These are phyloP conservation scores for Oikopleura vanhoeffeni DNA, from an alignment of 23 tunicate species.

Conservation along the genomic window DNA sequence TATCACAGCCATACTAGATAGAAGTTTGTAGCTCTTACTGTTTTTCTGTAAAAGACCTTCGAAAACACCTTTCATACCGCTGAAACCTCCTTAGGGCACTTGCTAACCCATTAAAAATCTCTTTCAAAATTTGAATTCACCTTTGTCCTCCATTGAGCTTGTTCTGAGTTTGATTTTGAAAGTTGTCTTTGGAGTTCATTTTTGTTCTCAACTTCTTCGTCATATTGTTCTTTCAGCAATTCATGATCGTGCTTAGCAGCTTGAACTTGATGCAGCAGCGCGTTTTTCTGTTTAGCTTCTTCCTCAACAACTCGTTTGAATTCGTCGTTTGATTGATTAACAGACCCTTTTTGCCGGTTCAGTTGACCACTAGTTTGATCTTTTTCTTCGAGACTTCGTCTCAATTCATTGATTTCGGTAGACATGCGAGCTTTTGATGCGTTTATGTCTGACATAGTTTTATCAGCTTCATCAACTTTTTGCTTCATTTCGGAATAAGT, in stretches of 20 bases:
- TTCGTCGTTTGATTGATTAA: too few relatives aligned
- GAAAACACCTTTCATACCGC: too few relatives aligned
- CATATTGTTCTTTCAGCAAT: too few relatives aligned
- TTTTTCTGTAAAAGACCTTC: too few relatives aligned
- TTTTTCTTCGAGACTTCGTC: slow-evolving; percentile 54
- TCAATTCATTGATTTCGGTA: slow-evolving; percentile 22
- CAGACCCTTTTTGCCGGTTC: slow-evolving; percentile 53
- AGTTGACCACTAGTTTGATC: too few relatives aligned
- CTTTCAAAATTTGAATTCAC: too few relatives aligned
- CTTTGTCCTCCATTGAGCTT: too few relatives aligned
- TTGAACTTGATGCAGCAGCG: slow-evolving; percentile 14
- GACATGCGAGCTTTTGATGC: neutral
- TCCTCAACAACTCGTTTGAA: slow-evolving; percentile 68
- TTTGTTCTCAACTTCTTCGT: too few relatives aligned
- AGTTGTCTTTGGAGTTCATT: slow-evolving; percentile 50
- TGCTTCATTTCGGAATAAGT: neutral
- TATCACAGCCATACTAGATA: too few relatives aligned
- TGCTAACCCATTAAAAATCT: too few relatives aligned
- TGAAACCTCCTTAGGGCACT: too few relatives aligned
- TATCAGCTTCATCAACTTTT: neutral
- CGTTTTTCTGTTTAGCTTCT: slow-evolving; percentile 37
- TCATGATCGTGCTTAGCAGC: slow-evolving; percentile 29
- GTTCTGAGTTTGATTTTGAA: slow-evolving; percentile 47
- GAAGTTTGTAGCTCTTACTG: too few relatives aligned
- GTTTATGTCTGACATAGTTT: neutral